A percentile compares a stretch with the other conserved stretches of the same genome.
Evolutionary conservation across 2,888 invertebrate species (phyloP).

Genomic region (Brassicogethes aeneus): DNA sequence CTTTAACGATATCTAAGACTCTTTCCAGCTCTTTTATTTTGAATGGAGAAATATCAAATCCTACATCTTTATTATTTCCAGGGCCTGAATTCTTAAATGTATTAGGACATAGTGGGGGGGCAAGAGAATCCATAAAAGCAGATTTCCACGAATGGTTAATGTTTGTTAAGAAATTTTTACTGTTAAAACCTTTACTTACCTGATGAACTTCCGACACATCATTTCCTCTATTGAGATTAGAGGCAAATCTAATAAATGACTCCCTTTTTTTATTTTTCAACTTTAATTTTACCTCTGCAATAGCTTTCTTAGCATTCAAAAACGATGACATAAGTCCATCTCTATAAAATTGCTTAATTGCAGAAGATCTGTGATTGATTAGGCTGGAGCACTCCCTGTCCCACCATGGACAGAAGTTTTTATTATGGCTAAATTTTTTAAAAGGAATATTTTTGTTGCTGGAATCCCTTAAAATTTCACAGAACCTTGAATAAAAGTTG

Average conservation of each 20-base stretch:
- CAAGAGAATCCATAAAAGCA: background rate
- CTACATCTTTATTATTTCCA: background rate
- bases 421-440: no score
- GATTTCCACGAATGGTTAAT: background rate
- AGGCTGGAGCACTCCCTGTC: background rate
- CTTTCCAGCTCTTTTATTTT: background rate
- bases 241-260: background rate
- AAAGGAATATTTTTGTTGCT: no score
- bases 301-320: background rate
- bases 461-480: no score
- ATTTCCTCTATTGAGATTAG: background rate
- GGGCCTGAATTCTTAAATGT: background rate
- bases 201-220: background rate
- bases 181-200: background rate
- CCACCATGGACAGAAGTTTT: background rate
- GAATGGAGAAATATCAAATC: background rate
- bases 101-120: background rate
- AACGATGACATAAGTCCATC: background rate
- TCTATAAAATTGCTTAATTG: background rate
- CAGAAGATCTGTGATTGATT: background rate
- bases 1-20: conserved; percentile 2
- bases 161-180: background rate
- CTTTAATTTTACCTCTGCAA: background rate
- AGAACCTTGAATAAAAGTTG: no score
- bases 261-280: background rate